Evolutionary conservation across 2,888 invertebrate genomes (phyloP).

Genomic region (Drosophila meridiana): DNA sequence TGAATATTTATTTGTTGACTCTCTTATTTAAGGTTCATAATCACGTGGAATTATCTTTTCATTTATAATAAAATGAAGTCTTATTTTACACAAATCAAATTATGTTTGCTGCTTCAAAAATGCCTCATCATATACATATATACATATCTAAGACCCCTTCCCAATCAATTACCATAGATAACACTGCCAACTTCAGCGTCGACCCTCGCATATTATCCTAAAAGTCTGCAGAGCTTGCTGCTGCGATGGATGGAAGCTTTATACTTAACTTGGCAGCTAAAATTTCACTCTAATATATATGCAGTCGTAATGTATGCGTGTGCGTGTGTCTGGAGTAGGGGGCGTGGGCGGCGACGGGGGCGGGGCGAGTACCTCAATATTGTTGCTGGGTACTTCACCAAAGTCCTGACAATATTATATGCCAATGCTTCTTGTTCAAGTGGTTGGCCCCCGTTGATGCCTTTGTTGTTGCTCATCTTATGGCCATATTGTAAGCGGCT

Average conservation of each 20-base stretch:
- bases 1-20: no score
- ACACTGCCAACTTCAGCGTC: not conserved
- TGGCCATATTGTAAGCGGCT: slow-evolving; percentile 56
- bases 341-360: not conserved
- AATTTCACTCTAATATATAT: slow-evolving; percentile 61
- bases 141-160: no score
- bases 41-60: no score
- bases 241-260: slow-evolving; percentile 13
- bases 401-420: slow-evolving; percentile 31
- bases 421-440: slow-evolving; percentile 11
- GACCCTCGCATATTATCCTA: slow-evolving; percentile 13
- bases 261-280: slow-evolving; percentile 38
- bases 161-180: not conserved
- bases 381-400: slow-evolving; percentile 22
- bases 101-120: no score
- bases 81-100: no score
- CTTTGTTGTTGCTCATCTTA: slow-evolving; percentile 14
- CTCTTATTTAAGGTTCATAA: no score
- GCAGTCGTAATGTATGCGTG: slow-evolving; percentile 26
- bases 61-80: no score
- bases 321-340: slow-evolving; percentile 9
- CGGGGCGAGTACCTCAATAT: slow-evolving; percentile 18
- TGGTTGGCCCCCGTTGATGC: slow-evolving; percentile 7
- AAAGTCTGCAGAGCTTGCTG: slow-evolving; percentile 23
- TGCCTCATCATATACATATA: no score